Evolutionary conservation across 2,888 invertebrate species (phyloP), one percentile per base, ranked within the genome.

Genomic region (Heliconius hortense): DNA sequence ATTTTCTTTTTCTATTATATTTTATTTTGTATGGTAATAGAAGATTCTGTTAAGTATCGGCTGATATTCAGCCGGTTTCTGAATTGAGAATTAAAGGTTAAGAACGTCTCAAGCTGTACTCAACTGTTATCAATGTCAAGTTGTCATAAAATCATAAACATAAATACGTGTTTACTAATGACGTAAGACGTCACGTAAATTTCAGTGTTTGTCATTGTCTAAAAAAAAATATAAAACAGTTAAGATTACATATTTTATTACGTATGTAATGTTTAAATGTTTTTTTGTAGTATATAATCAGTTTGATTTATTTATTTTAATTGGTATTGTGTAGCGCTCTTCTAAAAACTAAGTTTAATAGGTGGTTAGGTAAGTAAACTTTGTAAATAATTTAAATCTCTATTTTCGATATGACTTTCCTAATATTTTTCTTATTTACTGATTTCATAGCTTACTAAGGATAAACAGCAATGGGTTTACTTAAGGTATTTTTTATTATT

Each of bases 361-460:
- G 8, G 13, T 69, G 0, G 13, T 53, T 68, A 56, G 31, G 69
- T 69, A 56, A 69, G 69, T 15, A n/a, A 48, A 56, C 13, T 31
- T 39, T 60, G 11, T 71, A 60, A 71, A 60, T 18, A 15, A 28
- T 28, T n/a, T 26, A 26, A 24, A 24, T 71, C 24, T 43, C 24
- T 24, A 26, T 26, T 68, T 24, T 24, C 39, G 18, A 28, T 69
- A 39, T 68, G 15, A 59, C 26, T 62, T 15, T 48, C 18, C 24
- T 59, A 59, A 63, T 21, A 24, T 59, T 35, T 73, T 75, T 80
- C 43, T 80, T 79, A 77, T 80, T 75, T 48, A 75, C 78, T 78
- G 81, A 77, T 86, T 88, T 86, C 83, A 83, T 88, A 88, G 88
- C 88, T 85, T 86, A 79, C 87, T 80, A 79, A 86, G 92, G 91